These are phyloP conservation scores for Prosapia bicincta DNA, from an alignment of 2,888 invertebrate species.

Conservation along the genomic window DNA sequence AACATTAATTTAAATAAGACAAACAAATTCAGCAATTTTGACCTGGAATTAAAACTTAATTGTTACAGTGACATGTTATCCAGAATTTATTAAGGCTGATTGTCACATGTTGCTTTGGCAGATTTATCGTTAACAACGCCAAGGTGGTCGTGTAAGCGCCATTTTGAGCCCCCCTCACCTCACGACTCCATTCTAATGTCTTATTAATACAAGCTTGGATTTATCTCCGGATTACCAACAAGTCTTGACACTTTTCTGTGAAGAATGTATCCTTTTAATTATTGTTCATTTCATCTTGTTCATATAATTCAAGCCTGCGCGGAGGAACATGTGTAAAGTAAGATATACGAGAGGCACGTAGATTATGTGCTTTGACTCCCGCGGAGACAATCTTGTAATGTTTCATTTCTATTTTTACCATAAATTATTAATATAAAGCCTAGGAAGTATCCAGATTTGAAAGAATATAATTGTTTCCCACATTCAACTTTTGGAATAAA, in stretches of 20 bases:
- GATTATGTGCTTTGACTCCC: neutral
- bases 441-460: no score
- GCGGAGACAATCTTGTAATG: neutral
- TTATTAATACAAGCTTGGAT: neutral
- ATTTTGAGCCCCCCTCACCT: neutral
- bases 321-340: neutral
- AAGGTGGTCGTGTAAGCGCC: neutral
- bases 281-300: neutral
- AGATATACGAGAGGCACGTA: neutral
- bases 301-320: neutral
- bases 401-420: neutral
- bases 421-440: no score
- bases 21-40: no score
- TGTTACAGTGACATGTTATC: neutral
- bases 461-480: no score
- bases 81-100: neutral
- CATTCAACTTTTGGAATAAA: no score
- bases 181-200: conserved; percentile 2
- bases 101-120: neutral
- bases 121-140: neutral
- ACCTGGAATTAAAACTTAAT: neutral
- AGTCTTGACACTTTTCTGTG: neutral
- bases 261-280: neutral
- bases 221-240: neutral
- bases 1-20: no score